Conservation (phyloP, 1,140 invertebrate species). For the Tetramorium simillimum region DNA sequence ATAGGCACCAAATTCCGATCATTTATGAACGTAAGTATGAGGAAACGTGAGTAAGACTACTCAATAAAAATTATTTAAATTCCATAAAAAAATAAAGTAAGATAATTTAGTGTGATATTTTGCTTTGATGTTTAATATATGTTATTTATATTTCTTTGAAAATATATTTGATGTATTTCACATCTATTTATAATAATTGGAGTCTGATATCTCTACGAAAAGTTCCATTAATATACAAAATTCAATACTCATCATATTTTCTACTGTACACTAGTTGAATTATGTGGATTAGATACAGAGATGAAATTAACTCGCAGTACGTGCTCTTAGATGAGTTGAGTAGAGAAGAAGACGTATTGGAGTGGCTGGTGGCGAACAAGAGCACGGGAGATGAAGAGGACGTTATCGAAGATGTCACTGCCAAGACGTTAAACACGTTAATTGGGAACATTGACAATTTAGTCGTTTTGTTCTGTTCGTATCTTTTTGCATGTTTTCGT, state of each 20-base stretch:
- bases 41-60: too few relatives aligned
- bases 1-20: constrained; percentile 97
- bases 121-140: neutral
- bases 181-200: neutral
- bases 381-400: constrained; percentile 97
- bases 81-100: neutral
- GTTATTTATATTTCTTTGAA: neutral
- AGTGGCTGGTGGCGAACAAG: constrained; percentile 97
- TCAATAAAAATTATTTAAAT: neutral
- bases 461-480: constrained; percentile 97
- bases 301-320: constrained; percentile 27
- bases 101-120: constrained; percentile 1
- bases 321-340: constrained; percentile 92
- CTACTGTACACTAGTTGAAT: neutral
- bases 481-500: constrained; percentile 44
- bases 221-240: neutral
- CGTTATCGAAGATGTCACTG: constrained; percentile 96
- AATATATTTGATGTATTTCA: neutral
- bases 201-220: neutral
- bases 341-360: constrained; percentile 95
- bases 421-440: constrained; percentile 94
- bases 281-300: neutral
- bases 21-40: constrained; percentile 94
- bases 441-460: constrained; percentile 96
- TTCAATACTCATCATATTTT: neutral